These are phyloP conservation scores for Myiothlypis chrysogaster DNA, from an alignment of 2,797 vertebrate genomes.

Conservation along the genomic window DNA sequence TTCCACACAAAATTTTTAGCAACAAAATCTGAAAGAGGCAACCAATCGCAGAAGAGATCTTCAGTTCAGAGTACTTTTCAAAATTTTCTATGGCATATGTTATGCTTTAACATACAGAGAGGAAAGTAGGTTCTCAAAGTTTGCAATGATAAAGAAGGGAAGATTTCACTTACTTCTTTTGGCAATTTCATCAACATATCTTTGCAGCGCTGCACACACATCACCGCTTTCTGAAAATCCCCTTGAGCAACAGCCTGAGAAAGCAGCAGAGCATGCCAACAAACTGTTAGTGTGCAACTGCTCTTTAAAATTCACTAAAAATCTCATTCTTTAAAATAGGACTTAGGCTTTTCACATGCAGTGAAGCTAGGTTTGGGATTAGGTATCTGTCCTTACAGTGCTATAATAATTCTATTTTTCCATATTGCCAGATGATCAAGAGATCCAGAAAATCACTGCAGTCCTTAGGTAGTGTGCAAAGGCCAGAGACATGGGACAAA, in stretches of 20 bases:
- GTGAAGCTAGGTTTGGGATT: background rate
- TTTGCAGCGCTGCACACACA: constrained; percentile 82
- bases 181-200: constrained; percentile 87
- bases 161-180: constrained; percentile 79
- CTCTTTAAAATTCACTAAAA: background rate
- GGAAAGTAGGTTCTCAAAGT: background rate
- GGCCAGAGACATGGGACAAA: background rate
- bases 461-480: background rate
- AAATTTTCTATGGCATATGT: background rate
- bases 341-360: background rate
- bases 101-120: background rate
- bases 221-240: constrained; percentile 81
- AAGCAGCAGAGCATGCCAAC: constrained; percentile 31
- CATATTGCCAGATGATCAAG: background rate
- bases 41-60: background rate
- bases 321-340: background rate
- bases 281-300: background rate
- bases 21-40: background rate
- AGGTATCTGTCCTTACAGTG: background rate
- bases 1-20: background rate
- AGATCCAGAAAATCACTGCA: background rate
- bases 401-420: background rate
- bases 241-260: constrained; percentile 85
- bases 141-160: background rate
- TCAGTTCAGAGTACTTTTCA: background rate